Conservation (phyloP, 2,113 vertebrate genomes). For the Siniperca knerii region DNA sequence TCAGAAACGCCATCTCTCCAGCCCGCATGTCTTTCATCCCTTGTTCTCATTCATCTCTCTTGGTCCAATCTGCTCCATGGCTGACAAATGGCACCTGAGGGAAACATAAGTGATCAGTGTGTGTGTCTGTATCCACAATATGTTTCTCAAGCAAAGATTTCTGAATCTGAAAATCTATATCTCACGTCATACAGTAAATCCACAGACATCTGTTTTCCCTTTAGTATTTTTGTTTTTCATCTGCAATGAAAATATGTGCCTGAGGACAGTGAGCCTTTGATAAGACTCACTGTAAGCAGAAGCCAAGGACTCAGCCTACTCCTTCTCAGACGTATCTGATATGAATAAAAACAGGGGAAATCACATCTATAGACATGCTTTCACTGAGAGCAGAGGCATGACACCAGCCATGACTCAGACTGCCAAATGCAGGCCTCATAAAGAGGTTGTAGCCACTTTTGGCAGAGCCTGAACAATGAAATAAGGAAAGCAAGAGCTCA, state of each 20-base stretch:
- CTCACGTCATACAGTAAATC: neutral
- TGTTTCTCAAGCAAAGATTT: neutral
- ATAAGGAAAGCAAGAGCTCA: neutral
- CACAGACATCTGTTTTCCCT: constrained; percentile 23
- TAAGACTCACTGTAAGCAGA: neutral
- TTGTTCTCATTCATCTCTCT: neutral
- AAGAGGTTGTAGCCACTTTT: neutral
- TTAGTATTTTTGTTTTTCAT: neutral
- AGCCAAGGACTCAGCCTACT: neutral
- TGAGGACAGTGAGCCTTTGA: constrained; percentile 3
- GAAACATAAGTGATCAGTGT: neutral
- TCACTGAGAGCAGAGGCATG: neutral
- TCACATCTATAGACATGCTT: neutral
- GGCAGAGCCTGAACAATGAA: neutral
- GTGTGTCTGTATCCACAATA: neutral
- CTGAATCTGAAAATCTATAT: neutral
- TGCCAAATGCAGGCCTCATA: neutral
- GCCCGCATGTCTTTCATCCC: neutral
- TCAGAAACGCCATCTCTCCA: neutral
- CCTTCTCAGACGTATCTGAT: neutral
- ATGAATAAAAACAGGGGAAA: constrained; percentile 22
- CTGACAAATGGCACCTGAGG: constrained; percentile 1
- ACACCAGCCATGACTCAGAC: neutral
- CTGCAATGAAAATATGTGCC: constrained; percentile 4
- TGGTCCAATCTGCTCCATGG: neutral